phyloP scores from a whole-genome alignment of 2,888 invertebrate species.

The Portevinia maculata region DNA sequence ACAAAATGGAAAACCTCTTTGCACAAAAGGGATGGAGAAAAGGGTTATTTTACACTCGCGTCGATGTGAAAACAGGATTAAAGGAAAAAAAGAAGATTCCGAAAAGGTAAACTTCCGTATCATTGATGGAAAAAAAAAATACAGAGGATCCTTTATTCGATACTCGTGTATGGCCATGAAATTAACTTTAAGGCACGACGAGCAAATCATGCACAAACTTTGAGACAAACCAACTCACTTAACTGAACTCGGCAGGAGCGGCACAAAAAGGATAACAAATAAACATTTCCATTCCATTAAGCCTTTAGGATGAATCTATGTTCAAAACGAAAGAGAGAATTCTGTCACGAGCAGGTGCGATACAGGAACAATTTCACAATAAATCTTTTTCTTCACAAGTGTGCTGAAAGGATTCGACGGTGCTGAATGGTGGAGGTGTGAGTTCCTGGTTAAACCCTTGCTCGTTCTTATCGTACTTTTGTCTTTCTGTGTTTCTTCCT shows the following conservation, averaged over 20 bases:
- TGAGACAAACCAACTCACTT: slow-evolving; percentile 11
- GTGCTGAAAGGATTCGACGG: slow-evolving; percentile 68
- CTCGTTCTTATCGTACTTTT: slow-evolving; percentile 56
- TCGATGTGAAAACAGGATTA: slow-evolving; percentile 7
- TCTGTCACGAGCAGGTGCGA: slow-evolving; percentile 73
- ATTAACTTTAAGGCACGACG: slow-evolving; percentile 45
- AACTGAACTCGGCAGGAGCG: no score
- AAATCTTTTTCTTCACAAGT: slow-evolving; percentile 68
- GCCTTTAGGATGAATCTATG: slow-evolving; percentile 68
- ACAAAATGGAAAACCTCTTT: slow-evolving; percentile 42
- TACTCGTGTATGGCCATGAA: slow-evolving; percentile 32
- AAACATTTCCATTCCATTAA: slow-evolving; percentile 74
- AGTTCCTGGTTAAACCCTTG: background rate
- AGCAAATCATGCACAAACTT: background rate
- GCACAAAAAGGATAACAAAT: slow-evolving; percentile 44
- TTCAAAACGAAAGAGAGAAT: slow-evolving; percentile 45
- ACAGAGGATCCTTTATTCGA: slow-evolving; percentile 28
- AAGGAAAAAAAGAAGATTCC: slow-evolving; percentile 11
- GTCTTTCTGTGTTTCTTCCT: slow-evolving; percentile 45
- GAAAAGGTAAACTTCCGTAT: slow-evolving; percentile 32
- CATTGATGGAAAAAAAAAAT: slow-evolving; percentile 24
- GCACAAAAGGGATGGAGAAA: background rate
- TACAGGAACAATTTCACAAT: slow-evolving; percentile 72
- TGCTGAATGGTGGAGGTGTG: slow-evolving; percentile 25
- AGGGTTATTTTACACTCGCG: slow-evolving; percentile 18